phyloP scores from a whole-genome alignment of 2,888 invertebrate genomes.

The Xanthia togata region DNA sequence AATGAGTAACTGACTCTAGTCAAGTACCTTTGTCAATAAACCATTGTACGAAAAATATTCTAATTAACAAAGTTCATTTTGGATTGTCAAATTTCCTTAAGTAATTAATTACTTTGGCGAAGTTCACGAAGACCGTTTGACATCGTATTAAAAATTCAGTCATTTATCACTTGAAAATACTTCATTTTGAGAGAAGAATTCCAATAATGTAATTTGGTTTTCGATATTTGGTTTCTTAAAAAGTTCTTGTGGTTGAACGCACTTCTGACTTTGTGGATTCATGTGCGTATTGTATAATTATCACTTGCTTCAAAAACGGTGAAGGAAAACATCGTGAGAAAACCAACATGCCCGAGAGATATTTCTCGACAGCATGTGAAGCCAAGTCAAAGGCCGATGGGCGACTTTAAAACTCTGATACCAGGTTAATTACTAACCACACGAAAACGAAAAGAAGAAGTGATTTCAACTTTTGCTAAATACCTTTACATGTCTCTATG shows the following conservation, averaged over 20 bases:
- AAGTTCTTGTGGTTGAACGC: not conserved
- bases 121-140: conserved; percentile 57
- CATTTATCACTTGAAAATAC: conserved; percentile 49
- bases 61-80: conserved; percentile 62
- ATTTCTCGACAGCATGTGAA: too few species aligned
- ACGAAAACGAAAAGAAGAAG: too few species aligned
- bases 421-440: too few species aligned
- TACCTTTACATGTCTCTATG: not conserved
- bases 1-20: conserved; percentile 23
- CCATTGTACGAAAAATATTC: conserved; percentile 54
- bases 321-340: too few species aligned
- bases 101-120: conserved; percentile 63
- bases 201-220: conserved; percentile 4
- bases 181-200: conserved; percentile 19
- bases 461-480: not conserved
- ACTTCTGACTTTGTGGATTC: too few species aligned
- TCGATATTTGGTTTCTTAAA: not conserved
- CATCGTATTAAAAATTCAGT: conserved; percentile 57
- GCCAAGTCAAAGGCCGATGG: too few species aligned
- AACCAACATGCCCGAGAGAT: too few species aligned
- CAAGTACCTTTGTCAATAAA: conserved; percentile 45
- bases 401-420: too few species aligned
- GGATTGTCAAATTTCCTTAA: conserved; percentile 59
- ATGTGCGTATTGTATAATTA: too few species aligned
- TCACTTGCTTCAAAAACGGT: too few species aligned